phyloP scores from a whole-genome alignment of 2,113 vertebrate species.

The Hemichromis elongatus region DNA sequence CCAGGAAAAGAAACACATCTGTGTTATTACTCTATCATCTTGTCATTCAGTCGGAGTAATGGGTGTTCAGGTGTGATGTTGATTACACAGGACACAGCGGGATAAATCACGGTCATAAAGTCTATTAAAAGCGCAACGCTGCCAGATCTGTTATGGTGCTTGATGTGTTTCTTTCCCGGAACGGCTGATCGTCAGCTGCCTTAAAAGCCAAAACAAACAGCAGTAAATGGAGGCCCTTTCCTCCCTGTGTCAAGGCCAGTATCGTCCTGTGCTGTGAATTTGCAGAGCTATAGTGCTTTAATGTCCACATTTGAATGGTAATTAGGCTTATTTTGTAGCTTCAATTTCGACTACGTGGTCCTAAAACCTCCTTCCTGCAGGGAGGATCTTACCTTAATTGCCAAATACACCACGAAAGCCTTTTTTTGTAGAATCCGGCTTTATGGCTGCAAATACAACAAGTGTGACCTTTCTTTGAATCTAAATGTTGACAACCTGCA shows the following conservation, averaged over 20 bases:
- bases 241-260: neutral
- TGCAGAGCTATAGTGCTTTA: neutral
- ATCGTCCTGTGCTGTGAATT: neutral
- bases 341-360: neutral
- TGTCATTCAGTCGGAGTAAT: neutral
- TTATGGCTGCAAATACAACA: neutral
- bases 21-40: neutral
- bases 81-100: neutral
- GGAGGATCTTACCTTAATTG: neutral
- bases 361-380: neutral
- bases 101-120: conserved; percentile 8
- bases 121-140: neutral
- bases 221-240: conserved; percentile 17
- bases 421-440: neutral
- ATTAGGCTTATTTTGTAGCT: neutral
- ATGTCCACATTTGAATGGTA: neutral
- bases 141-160: neutral
- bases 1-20: neutral
- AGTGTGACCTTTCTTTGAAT: neutral
- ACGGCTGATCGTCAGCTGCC: neutral
- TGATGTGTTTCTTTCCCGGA: neutral
- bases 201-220: conserved; percentile 30
- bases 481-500: neutral
- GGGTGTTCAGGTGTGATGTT: neutral
- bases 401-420: neutral